Conservation (phyloP, 2,113 vertebrate genomes). For the Nerophis ophidion region DNA sequence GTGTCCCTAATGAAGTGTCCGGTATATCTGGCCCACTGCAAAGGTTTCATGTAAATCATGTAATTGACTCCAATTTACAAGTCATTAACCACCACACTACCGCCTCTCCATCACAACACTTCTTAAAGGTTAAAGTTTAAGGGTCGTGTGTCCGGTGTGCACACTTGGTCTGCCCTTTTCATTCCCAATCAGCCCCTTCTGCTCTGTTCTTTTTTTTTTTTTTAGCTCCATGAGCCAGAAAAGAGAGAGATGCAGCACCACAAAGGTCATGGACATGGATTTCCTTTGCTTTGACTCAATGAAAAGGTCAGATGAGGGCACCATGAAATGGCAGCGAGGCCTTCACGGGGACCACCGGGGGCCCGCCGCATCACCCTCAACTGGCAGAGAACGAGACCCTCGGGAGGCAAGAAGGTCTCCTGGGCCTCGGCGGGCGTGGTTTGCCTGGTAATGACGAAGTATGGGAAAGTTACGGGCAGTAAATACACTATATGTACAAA, state of each 20-base stretch:
- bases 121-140: conserved; percentile 65
- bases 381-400: conserved; percentile 40
- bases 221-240: conserved; percentile 18
- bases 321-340: conserved; percentile 64
- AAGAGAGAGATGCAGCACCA: conserved; percentile 21
- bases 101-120: conserved; percentile 39
- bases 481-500: background rate
- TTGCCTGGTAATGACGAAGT: too few species aligned
- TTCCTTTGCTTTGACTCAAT: conserved; percentile 69
- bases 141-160: conserved; percentile 58
- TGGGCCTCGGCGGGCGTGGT: conserved; percentile 30
- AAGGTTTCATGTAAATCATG: conserved; percentile 6
- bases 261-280: conserved; percentile 72
- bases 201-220: conserved; percentile 4
- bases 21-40: too few species aligned
- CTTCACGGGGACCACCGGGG: conserved; percentile 36
- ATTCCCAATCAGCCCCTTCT: conserved; percentile 49
- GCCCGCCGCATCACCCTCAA: conserved; percentile 47
- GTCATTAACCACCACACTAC: conserved; percentile 31
- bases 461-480: too few species aligned
- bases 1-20: background rate
- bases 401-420: conserved; percentile 13
- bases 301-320: conserved; percentile 72
- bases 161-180: conserved; percentile 65
- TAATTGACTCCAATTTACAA: conserved; percentile 26